A percentile compares a stretch with the other conserved stretches of the same genome.
These are phyloP conservation scores for Laupala kohalensis DNA, from an alignment of 1,140 invertebrate genomes.

Conservation along the genomic window DNA sequence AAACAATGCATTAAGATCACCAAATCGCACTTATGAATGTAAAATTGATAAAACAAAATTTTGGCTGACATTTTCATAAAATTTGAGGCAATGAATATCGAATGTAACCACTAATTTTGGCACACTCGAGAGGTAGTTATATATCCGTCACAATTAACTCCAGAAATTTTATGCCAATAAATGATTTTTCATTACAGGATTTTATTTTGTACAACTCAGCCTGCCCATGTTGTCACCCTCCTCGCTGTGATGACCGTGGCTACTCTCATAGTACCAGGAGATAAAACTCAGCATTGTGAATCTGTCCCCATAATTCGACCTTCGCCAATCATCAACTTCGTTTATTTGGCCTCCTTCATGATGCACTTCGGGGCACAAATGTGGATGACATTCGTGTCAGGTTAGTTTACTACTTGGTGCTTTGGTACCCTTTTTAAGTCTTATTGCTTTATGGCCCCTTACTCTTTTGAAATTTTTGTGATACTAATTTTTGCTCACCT, in stretches of 20 bases:
- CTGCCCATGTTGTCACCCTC: slow-evolving; percentile 55
- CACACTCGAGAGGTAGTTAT: neutral
- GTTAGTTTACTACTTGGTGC: neutral
- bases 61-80: neutral
- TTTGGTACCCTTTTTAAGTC: neutral
- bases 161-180: neutral
- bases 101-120: neutral
- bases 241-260: slow-evolving; percentile 46
- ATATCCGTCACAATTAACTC: neutral
- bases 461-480: neutral
- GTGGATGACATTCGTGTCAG: slow-evolving; percentile 78
- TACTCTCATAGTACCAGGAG: slow-evolving; percentile 35
- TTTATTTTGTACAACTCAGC: slow-evolving; percentile 53
- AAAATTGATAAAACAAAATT: neutral
- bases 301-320: neutral
- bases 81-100: neutral
- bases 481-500: neutral
- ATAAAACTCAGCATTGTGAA: neutral
- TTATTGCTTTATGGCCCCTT: neutral
- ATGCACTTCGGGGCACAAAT: slow-evolving; percentile 68
- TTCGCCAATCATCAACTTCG: slow-evolving; percentile 27
- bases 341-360: slow-evolving; percentile 59
- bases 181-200: slow-evolving; percentile 34
- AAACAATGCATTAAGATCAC: neutral
- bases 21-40: neutral